A percentile compares a stretch with the other conserved stretches of the same genome.
phyloP scores from a whole-genome alignment of 2,888 invertebrate species.

The Ashinkailepas kermadecensis region DNA sequence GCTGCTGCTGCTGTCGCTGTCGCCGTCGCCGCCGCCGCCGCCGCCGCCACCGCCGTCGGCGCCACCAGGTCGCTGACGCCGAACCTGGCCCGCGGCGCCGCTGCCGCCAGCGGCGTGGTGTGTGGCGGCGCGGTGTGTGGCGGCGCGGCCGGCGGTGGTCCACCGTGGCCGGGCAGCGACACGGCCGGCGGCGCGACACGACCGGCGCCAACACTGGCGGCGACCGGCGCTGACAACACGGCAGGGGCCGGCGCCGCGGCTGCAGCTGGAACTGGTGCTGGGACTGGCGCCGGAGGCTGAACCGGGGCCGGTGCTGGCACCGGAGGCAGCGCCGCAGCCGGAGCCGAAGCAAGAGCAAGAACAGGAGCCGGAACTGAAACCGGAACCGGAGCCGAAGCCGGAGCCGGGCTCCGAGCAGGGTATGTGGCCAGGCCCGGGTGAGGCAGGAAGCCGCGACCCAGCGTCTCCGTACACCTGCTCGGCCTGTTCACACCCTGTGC shows the following conservation, averaged over 20 bases:
- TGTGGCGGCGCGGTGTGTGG: background rate
- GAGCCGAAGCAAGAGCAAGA: too few species aligned
- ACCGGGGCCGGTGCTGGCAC: too few species aligned
- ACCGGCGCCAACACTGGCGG: background rate
- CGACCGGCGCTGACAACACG: background rate
- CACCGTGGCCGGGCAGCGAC: background rate
- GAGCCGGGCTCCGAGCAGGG: background rate
- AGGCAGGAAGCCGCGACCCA: background rate
- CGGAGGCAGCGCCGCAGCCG: too few species aligned
- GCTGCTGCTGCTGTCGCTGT: too few species aligned
- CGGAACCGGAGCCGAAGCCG: background rate
- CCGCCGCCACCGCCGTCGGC: background rate
- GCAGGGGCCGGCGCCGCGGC: too few species aligned
- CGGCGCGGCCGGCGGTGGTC: background rate
- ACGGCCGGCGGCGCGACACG: too few species aligned
- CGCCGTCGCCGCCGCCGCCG: too few species aligned
- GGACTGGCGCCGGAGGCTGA: too few species aligned
- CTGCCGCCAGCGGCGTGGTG: background rate
- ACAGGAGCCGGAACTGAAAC: too few species aligned
- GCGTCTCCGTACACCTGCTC: background rate
- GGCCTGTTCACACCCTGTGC: background rate
- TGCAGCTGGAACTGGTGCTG: too few species aligned
- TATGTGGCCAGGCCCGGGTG: constrained; percentile 15
- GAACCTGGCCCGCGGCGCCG: background rate
- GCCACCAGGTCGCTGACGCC: constrained; percentile 12